Base-by-base conservation (phyloP, 2,797 vertebrate species). In the Poliocrania exsul region DNA sequence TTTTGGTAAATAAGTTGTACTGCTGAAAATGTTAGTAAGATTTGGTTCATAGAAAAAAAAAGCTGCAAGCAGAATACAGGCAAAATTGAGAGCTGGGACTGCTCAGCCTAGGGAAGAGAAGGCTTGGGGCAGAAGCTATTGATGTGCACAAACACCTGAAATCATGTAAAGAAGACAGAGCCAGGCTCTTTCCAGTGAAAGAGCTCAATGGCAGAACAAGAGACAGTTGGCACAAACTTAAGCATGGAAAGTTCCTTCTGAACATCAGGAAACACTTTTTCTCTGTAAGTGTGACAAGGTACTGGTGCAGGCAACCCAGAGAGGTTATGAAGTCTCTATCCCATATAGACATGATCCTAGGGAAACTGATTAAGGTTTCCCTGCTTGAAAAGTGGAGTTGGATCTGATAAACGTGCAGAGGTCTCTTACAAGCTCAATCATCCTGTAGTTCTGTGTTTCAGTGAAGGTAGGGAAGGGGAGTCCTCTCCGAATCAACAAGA, bases 281-380 rank as follows among this genome's bases (percentile, higher is more conserved):
- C 13, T 31, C 33, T 70, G 10, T 47, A 7, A 44, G 24, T 6
- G 6, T 47, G 18, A 56, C 24, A 44, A 44, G 46, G 19, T 21
- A 24, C 28, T 33, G 10, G 28, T 25, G 54, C 20, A 47, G 7
- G 12, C 26, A 60, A 7, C 16, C 37, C 6, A 37, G 29, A 31
- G 50, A 56, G 6, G 3, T 25, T 80, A 26, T 50, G 13, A 50
- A 77, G 3, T 51, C 31, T 61, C 15, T 62, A 7, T 20, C 33
- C 14, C 0, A 0, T 18, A 18, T 20, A 33, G 33, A 56, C 4
- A 31, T 24, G 25, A 29, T 16, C 10, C 17, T 26, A 13, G 9
- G 37, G 9, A 92, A 50, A 11, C 4, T 60, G 49, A 13, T 62
- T 7, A 46, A 72, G 2, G 5, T 35, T 40, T 6, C 6, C 11